phyloP scores from a whole-genome alignment of 2,113 vertebrate species.

The Loxodonta africana region DNA sequence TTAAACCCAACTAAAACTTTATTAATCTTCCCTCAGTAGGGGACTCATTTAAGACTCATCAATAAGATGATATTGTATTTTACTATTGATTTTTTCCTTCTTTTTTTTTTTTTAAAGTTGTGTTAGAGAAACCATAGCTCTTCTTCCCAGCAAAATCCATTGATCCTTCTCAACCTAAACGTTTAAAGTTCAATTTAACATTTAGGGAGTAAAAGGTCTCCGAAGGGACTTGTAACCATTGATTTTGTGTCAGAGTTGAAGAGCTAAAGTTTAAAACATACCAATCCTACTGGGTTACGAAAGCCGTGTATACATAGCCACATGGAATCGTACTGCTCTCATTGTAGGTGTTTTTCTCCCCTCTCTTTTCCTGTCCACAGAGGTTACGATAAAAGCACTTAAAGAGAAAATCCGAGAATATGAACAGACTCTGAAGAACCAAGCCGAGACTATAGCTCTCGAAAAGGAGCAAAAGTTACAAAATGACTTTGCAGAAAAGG shows the following conservation, averaged over 20 bases:
- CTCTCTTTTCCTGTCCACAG: slow-evolving; percentile 86
- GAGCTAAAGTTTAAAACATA: slow-evolving; percentile 95
- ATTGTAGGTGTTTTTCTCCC: slow-evolving; percentile 66
- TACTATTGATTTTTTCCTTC: slow-evolving; percentile 88
- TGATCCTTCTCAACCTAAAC: slow-evolving; percentile 96
- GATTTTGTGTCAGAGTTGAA: slow-evolving; percentile 97
- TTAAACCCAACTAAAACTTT: slow-evolving; percentile 81
- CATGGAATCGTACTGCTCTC: slow-evolving; percentile 81
- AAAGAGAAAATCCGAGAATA: slow-evolving; percentile 99
- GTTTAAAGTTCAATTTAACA: slow-evolving; percentile 99
- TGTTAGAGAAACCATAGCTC: slow-evolving; percentile 83
- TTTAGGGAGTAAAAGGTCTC: slow-evolving; percentile 98
- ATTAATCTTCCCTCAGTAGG: slow-evolving; percentile 89
- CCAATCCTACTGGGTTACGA: slow-evolving; percentile 82
- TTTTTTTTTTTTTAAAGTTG: neutral
- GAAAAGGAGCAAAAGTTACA: slow-evolving; percentile 98
- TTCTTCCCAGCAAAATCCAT: slow-evolving; percentile 93
- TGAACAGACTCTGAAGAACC: slow-evolving; percentile 98
- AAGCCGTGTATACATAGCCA: slow-evolving; percentile 81
- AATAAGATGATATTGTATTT: slow-evolving; percentile 93
- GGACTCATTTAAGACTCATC: slow-evolving; percentile 92
- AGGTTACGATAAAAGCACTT: slow-evolving; percentile 99
- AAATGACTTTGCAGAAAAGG: slow-evolving; percentile 98
- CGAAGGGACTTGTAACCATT: slow-evolving; percentile 95
- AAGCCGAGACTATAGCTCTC: slow-evolving; percentile 97